Evolutionary conservation across 2,888 invertebrate genomes (phyloP).

Genomic region (Aspidiotus rigidus): DNA sequence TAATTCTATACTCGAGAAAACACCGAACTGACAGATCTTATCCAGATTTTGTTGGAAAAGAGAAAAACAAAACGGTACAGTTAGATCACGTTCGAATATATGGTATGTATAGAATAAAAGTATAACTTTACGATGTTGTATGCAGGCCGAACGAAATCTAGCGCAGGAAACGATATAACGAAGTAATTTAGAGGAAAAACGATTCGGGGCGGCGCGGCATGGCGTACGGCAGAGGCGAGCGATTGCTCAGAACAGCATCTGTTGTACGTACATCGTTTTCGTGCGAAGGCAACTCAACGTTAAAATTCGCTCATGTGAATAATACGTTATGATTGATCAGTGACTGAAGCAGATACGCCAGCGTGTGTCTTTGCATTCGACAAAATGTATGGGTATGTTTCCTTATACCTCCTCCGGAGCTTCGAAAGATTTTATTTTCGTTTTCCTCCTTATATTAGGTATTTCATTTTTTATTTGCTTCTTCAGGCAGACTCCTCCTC

Average conservation of each 20-base stretch:
- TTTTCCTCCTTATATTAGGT: background rate
- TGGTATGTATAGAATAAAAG: too few relatives aligned
- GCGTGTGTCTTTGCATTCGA: conserved; percentile 13
- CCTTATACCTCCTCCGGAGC: conserved; percentile 11
- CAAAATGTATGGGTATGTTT: background rate
- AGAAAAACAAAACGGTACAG: background rate
- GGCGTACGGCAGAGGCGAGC: background rate
- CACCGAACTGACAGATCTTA: background rate
- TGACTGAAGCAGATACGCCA: conserved; percentile 32
- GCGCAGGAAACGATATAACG: conserved; percentile 1
- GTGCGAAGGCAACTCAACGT: conserved; percentile 12
- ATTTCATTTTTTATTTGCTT: too few relatives aligned
- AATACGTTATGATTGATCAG: conserved; percentile 33
- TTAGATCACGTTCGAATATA: too few relatives aligned
- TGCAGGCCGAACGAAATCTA: background rate
- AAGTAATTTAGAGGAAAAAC: conserved; percentile 16
- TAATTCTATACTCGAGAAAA: background rate
- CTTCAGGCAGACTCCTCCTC: too few relatives aligned
- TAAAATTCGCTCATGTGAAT: conserved; percentile 29
- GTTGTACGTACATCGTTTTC: background rate
- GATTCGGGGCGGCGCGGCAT: background rate
- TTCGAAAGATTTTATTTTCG: background rate
- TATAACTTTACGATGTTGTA: too few relatives aligned
- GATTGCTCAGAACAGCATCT: conserved; percentile 6
- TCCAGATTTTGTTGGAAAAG: background rate